Evolutionary conservation across 2,888 invertebrate species (phyloP).

Genomic region (Ctena decussata): DNA sequence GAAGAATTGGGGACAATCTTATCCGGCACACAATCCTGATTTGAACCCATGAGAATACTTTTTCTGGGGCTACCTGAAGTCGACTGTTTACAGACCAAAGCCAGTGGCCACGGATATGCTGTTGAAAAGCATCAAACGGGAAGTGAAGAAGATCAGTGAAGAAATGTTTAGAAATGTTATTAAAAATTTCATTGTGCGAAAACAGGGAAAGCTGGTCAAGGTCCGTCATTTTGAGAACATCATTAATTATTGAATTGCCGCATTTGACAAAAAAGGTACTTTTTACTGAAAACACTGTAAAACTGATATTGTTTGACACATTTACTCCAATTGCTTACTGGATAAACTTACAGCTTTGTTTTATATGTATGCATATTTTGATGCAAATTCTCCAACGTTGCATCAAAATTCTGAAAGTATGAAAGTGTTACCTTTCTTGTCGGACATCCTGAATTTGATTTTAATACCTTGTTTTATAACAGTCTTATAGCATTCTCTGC

Average conservation of each 20-base stretch:
- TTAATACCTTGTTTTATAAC: no score
- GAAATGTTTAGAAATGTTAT: not conserved
- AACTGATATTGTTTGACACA: not conserved
- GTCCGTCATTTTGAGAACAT: not conserved
- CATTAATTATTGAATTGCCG: slow-evolving; percentile 3
- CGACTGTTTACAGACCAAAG: slow-evolving; percentile 14
- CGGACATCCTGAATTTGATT: not conserved
- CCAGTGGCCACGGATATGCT: slow-evolving; percentile 10
- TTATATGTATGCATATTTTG: not conserved
- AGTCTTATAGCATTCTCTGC: no score
- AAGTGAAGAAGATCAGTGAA: slow-evolving; percentile 1
- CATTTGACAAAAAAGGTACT: not conserved
- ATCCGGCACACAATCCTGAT: slow-evolving; percentile 25
- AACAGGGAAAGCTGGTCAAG: not conserved
- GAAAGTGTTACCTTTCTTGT: slow-evolving; percentile 5
- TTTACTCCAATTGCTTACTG: not conserved
- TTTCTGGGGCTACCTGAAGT: slow-evolving; percentile 17
- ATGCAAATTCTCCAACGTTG: slow-evolving; percentile 6
- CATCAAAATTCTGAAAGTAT: not conserved
- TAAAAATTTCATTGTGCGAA: not conserved
- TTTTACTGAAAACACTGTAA: not conserved
- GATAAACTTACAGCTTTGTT: not conserved
- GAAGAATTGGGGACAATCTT: slow-evolving; percentile 3
- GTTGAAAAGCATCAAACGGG: not conserved
- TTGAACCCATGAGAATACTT: slow-evolving; percentile 10